Conservation (phyloP, 2,113 vertebrate genomes). For the Ophthalmolycus amberensis region DNA sequence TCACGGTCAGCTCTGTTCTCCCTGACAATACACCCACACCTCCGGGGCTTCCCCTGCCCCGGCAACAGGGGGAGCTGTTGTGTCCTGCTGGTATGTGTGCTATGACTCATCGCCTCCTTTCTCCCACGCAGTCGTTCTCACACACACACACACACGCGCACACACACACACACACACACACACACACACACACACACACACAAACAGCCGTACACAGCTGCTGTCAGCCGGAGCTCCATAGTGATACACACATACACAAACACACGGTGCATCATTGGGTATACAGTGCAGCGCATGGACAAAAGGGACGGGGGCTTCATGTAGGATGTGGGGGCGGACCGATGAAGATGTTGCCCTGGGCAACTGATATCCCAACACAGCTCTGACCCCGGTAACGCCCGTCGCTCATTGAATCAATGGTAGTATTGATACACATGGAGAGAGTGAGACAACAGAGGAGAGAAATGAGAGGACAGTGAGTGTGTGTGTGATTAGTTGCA, state of each 20-base stretch:
- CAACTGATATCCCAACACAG: slow-evolving; percentile 77
- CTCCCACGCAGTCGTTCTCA: slow-evolving; percentile 70
- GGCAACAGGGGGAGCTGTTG: slow-evolving; percentile 86
- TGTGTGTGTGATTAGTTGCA: slow-evolving; percentile 1
- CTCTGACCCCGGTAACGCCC: slow-evolving; percentile 68
- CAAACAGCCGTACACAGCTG: slow-evolving; percentile 30
- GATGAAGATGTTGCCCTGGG: slow-evolving; percentile 71
- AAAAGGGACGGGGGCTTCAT: slow-evolving; percentile 60
- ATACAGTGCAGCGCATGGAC: slow-evolving; percentile 56
- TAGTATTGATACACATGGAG: slow-evolving; percentile 74
- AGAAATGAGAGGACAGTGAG: slow-evolving; percentile 8
- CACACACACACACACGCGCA: slow-evolving; percentile 30
- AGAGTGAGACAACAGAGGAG: slow-evolving; percentile 66
- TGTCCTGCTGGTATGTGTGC: slow-evolving; percentile 79
- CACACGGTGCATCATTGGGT: slow-evolving; percentile 43
- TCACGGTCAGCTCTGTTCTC: slow-evolving; percentile 70
- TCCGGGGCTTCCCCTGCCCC: slow-evolving; percentile 74
- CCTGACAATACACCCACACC: slow-evolving; percentile 83
- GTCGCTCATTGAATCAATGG: slow-evolving; percentile 75
- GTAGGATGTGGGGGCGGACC: slow-evolving; percentile 61
- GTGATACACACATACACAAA: slow-evolving; percentile 47
- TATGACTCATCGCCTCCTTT: slow-evolving; percentile 82
- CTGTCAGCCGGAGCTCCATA: slow-evolving; percentile 42
- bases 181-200: slow-evolving; percentile 42
- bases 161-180: slow-evolving; percentile 36